Evolutionary conservation across 1,140 invertebrate genomes (phyloP).

Genomic region (Pseudomyrmex pallidus): DNA sequence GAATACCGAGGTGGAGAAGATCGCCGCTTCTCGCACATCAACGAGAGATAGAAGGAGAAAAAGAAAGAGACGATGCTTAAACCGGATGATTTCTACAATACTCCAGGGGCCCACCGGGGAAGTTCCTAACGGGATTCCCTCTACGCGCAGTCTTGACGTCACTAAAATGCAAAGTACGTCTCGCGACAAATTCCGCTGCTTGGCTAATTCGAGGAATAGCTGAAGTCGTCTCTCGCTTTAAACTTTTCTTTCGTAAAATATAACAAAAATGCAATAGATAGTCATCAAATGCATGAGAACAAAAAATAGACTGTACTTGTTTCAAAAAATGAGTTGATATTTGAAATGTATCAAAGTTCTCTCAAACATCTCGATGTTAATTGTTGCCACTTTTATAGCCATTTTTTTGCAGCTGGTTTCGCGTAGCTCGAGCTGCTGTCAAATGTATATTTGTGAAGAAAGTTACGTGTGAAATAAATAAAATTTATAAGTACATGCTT

Average conservation of each 20-base stretch:
- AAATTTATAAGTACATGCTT: too few relatives aligned
- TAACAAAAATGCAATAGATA: slow-evolving; percentile 8
- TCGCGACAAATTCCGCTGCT: slow-evolving; percentile 43
- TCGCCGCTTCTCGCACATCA: background rate
- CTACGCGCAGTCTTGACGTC: slow-evolving; percentile 67
- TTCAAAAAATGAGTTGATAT: background rate
- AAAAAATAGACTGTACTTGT: background rate
- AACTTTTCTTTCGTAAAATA: slow-evolving; percentile 3
- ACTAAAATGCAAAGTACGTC: slow-evolving; percentile 46
- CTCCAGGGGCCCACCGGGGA: slow-evolving; percentile 28
- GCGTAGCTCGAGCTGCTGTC: too few relatives aligned
- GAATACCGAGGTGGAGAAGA: slow-evolving; percentile 52
- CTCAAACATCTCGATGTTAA: too few relatives aligned
- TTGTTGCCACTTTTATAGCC: too few relatives aligned
- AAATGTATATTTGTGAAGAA: too few relatives aligned
- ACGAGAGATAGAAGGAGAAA: background rate
- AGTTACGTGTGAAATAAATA: too few relatives aligned
- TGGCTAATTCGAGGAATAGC: slow-evolving; percentile 22
- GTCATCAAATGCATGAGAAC: background rate
- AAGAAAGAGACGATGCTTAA: slow-evolving; percentile 43
- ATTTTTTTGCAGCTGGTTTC: too few relatives aligned
- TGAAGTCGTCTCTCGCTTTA: slow-evolving; percentile 11
- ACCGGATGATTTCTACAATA: slow-evolving; percentile 69
- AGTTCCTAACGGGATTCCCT: slow-evolving; percentile 68
- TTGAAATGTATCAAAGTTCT: too few relatives aligned